Evolutionary conservation across 2,113 vertebrate genomes (phyloP).

Genomic region (Vicugna pacos): DNA sequence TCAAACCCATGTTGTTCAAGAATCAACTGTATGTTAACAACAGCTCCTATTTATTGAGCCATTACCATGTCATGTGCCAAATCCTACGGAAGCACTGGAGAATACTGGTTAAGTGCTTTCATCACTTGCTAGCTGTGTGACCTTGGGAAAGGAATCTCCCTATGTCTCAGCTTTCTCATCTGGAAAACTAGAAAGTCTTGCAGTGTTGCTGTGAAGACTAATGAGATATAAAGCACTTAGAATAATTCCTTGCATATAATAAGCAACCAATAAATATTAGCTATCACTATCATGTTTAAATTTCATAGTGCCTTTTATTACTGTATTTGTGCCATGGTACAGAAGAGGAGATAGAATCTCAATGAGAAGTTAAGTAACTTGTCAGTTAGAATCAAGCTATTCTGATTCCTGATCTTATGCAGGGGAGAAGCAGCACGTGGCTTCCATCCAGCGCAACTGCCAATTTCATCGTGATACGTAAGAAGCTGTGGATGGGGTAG

Average conservation of each 20-base stretch:
- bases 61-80: neutral
- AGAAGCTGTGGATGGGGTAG: neutral
- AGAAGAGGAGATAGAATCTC: neutral
- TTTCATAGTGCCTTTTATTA: conserved; percentile 3
- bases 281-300: neutral
- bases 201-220: neutral
- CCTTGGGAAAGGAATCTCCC: neutral
- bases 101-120: neutral
- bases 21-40: neutral
- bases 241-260: neutral
- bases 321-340: neutral
- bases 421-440: neutral
- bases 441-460: neutral
- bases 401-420: neutral
- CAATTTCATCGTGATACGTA: neutral
- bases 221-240: neutral
- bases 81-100: neutral
- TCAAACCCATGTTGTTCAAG: neutral
- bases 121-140: neutral
- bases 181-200: neutral
- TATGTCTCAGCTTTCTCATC: neutral
- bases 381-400: neutral
- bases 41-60: neutral
- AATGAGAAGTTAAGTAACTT: neutral
- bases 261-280: neutral